Evolutionary conservation across 2,113 vertebrate genomes (phyloP).

Genomic region (Nothocercus julius): DNA sequence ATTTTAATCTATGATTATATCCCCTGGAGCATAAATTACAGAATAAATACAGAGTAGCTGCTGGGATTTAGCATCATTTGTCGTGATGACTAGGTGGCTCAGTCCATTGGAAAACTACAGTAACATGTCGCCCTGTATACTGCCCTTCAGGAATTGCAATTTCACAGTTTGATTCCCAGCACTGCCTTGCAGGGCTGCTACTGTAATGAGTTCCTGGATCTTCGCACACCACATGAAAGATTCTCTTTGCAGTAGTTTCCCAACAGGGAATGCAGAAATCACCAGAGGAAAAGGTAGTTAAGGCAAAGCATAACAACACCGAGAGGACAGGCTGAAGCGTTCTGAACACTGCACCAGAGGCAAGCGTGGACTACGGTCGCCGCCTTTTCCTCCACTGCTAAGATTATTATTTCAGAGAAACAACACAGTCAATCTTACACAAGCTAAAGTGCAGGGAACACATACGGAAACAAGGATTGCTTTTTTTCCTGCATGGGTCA

Average conservation of each 20-base stretch:
- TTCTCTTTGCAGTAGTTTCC: background rate
- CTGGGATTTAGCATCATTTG: slow-evolving; percentile 35
- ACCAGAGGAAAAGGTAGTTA: background rate
- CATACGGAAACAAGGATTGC: background rate
- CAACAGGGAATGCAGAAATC: slow-evolving; percentile 31
- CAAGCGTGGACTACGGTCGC: background rate
- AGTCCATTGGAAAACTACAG: slow-evolving; percentile 36
- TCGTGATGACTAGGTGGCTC: slow-evolving; percentile 15
- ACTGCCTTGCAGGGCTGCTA: slow-evolving; percentile 49
- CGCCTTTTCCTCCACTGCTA: background rate
- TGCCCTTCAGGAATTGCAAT: slow-evolving; percentile 59
- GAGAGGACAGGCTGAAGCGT: background rate
- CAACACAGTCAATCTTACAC: background rate
- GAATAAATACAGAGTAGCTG: slow-evolving; percentile 24
- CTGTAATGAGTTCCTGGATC: slow-evolving; percentile 66
- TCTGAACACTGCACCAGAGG: background rate
- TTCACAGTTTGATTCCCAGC: slow-evolving; percentile 74
- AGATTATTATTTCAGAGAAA: background rate
- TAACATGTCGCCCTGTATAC: background rate
- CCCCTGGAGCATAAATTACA: slow-evolving; percentile 14
- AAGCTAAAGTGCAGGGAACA: background rate
- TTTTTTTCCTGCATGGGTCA: background rate
- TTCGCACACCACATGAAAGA: slow-evolving; percentile 15
- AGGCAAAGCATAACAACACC: background rate
- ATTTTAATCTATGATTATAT: slow-evolving; percentile 30